Evolutionary conservation across 2,113 vertebrate species (phyloP).

Genomic region (Macquaria australasica): DNA sequence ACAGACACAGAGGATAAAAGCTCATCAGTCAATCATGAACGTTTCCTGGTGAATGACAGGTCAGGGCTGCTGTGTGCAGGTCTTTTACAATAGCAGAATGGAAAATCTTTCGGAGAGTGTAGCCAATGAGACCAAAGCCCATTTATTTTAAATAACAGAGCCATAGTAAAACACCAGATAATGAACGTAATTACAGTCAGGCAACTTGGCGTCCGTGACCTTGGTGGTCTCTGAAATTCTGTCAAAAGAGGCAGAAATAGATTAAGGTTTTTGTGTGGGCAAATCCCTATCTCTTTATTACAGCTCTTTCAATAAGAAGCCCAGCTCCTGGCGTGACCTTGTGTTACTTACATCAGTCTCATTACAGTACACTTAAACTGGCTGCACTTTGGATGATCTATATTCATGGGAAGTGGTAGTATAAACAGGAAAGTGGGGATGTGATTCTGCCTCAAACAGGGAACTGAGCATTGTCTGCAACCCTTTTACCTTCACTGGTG

Average conservation of each 20-base stretch:
- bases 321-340: slow-evolving; percentile 66
- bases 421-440: slow-evolving; percentile 44
- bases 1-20: slow-evolving; percentile 41
- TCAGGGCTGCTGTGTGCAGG: slow-evolving; percentile 37
- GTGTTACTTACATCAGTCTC: slow-evolving; percentile 67
- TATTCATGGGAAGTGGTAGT: slow-evolving; percentile 55
- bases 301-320: slow-evolving; percentile 63
- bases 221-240: slow-evolving; percentile 68
- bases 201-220: slow-evolving; percentile 73
- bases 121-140: slow-evolving; percentile 62
- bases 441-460: slow-evolving; percentile 45
- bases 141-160: slow-evolving; percentile 76
- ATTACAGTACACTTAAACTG: slow-evolving; percentile 61
- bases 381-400: slow-evolving; percentile 55
- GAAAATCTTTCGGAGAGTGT: slow-evolving; percentile 46
- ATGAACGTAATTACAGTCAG: slow-evolving; percentile 78
- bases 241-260: slow-evolving; percentile 70
- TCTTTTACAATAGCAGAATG: slow-evolving; percentile 55
- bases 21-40: slow-evolving; percentile 62
- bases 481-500: slow-evolving; percentile 39
- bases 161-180: slow-evolving; percentile 74
- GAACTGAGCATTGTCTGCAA: slow-evolving; percentile 35
- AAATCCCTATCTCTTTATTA: slow-evolving; percentile 76
- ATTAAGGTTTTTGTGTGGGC: slow-evolving; percentile 73
- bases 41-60: slow-evolving; percentile 71